Base-by-base conservation (phyloP, 2,888 invertebrate genomes). In the Chaitophorus viminalis region DNA sequence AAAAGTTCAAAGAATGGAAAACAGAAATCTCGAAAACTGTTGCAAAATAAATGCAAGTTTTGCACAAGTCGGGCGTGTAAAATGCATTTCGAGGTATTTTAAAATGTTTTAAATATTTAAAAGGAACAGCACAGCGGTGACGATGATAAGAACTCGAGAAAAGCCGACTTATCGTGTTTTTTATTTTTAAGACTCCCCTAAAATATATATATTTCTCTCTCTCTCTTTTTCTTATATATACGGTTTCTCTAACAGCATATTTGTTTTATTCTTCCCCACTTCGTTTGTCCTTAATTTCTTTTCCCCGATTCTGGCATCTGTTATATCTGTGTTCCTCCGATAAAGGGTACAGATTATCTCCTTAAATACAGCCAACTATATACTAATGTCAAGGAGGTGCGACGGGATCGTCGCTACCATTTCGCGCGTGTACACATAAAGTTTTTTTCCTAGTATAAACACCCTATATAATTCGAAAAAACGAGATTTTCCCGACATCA, bases 81-180 rank as follows among this genome's bases (percentile, higher is more conserved):
- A n/a, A 84, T 68, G 84, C 84, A 33, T 77, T 84, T 77, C 33
- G 68, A 68, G 68, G 33, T 33, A 65, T 84, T 84, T 84, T 65
- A 84, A 76, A 76, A 84, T 65, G 77, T 52, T 84, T 84, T 77
- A 77, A 84, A 84, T 84, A 84, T 84, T 84, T 77, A 84, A 84
- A 84, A 14, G 74, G n/a, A 72, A 82, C 74, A 21, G 33, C 82
- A 8, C 60, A 36, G 39, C 76, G 76, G 60, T 36, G 82, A 74
- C 60, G 68, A 25, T 46, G 84, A 76, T 84, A 76, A 75, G 76
- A 76, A 76, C 75, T 75, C 18, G 52, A 21, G 68, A 77, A 84
- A 77, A 84, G 39, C 68, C 84, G 84, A 84, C 84, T 84, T 84
- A 84, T 77, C 84, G 84, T 84, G 77, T 68, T 84, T 84, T 84